phyloP scores from a whole-genome alignment of 92 coral and sea anemone genomes.

The Parazoanthus swiftii region DNA sequence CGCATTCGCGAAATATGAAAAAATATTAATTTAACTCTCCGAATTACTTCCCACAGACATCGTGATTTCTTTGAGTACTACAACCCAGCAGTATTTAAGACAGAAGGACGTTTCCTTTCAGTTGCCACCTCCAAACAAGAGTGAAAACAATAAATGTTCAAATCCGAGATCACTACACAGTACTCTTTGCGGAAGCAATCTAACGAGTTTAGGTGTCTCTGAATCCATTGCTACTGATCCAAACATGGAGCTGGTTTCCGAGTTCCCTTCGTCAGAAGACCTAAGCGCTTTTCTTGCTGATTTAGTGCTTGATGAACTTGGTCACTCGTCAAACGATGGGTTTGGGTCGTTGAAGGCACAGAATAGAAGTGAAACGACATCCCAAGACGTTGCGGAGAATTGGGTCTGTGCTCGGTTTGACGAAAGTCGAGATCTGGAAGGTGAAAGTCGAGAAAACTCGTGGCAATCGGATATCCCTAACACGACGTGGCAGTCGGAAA shows the following conservation, averaged over 20 bases:
- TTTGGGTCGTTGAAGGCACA: not conserved
- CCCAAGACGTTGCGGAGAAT: not conserved
- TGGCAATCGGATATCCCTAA: not conserved
- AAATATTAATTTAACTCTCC: not conserved
- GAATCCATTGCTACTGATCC: not conserved
- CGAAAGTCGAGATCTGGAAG: not conserved
- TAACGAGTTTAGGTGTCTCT: not conserved
- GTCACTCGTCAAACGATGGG: not conserved
- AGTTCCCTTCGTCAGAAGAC: constrained; percentile 67
- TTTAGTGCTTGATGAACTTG: constrained; percentile 47
- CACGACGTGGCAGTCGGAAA: constrained; percentile 6
- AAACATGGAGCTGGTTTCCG: constrained; percentile 37
- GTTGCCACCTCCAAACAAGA: not conserved
- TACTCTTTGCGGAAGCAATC: not conserved
- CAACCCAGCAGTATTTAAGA: not conserved
- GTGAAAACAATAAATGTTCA: not conserved
- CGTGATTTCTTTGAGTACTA: not conserved
- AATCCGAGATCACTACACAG: not conserved
- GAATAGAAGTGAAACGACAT: not conserved
- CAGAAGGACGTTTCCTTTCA: not conserved
- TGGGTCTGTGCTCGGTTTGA: not conserved
- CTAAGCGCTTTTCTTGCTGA: constrained; percentile 71
- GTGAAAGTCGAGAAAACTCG: not conserved
- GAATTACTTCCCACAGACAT: not conserved
- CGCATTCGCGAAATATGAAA: no score